Evolutionary conservation across 2,888 invertebrate species (phyloP), one percentile per base, ranked within the genome.

Genomic region (Platycnemis pennipes): DNA sequence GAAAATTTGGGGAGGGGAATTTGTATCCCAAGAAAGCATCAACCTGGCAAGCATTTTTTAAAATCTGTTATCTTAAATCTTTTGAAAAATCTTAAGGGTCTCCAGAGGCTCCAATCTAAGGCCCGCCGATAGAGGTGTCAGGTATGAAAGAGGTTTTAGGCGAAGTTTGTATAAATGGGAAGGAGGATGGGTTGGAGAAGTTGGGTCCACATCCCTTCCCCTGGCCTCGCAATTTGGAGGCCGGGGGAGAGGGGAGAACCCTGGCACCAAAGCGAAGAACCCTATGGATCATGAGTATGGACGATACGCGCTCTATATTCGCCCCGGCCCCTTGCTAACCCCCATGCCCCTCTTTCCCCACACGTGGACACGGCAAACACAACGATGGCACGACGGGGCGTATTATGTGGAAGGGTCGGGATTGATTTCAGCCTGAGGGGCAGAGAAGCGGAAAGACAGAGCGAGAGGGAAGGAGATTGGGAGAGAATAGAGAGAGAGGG

Each of bases 371-470:
- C 77, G 63, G 37, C 31, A 49, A 0, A 49, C 49, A n/a, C 49
- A 11, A 49, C 49, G 4, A 19, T 49, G 49, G 31, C 31, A 31
- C 19, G 69, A 69, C 37, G 63, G 63, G 7, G n/a, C 63, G n/a
- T 63, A 63, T 63, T 63, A 63, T 11, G 49, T 49, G 49, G 49
- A 49, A 49, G 77, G 31, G 37, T 13, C 26, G 13, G 44, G 91
- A 37, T 91, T 42, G 91, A 44, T 37, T 91, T 91, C 89, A 53
- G 89, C 37, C 89, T 42, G 56, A 42, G 53, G 31, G 49, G 63
- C n/a, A 2, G 19, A n/a, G 44, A 26, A 56, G 49, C 53, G 77
- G 77, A 37, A 13, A 37, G 77, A 13, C 11, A 37, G 11, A 1
- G 49, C 49, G 49, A 49, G 49, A 19, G 49, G 49, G n/a, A n/a